A percentile compares a stretch with the other conserved stretches of the same genome.
These are phyloP conservation scores for Halichoerus grypus DNA, from an alignment of 2,113 vertebrate species.

Conservation along the genomic window DNA sequence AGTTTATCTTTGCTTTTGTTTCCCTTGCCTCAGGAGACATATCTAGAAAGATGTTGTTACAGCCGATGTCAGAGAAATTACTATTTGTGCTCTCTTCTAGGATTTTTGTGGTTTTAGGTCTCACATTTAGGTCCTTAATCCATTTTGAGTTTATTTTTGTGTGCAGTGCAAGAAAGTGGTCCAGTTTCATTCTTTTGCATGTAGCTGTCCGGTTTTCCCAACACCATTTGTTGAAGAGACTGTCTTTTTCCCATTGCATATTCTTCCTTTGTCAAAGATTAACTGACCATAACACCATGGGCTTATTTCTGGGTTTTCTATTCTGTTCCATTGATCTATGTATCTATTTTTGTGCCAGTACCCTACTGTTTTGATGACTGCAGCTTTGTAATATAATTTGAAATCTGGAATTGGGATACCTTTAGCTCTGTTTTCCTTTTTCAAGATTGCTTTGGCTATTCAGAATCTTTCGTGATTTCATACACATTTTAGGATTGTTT, in stretches of 20 bases:
- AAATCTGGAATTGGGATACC: not conserved
- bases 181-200: not conserved
- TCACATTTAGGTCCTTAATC: not conserved
- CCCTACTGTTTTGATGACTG: not conserved
- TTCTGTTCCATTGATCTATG: not conserved
- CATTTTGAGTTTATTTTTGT: not conserved
- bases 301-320: not conserved
- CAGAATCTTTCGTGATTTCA: not conserved
- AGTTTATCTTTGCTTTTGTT: not conserved
- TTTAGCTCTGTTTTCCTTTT: not conserved
- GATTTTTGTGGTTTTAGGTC: not conserved
- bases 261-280: not conserved
- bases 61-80: not conserved
- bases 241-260: not conserved
- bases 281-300: not conserved
- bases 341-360: not conserved
- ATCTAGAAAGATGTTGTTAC: not conserved
- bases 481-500: not conserved
- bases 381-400: not conserved
- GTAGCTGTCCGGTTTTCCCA: not conserved
- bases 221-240: not conserved
- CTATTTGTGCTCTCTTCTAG: not conserved
- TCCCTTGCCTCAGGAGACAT: not conserved
- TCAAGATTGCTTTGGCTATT: not conserved
- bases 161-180: not conserved